Conservation (phyloP, 2,888 invertebrate species). For the Camponotus fellah region DNA sequence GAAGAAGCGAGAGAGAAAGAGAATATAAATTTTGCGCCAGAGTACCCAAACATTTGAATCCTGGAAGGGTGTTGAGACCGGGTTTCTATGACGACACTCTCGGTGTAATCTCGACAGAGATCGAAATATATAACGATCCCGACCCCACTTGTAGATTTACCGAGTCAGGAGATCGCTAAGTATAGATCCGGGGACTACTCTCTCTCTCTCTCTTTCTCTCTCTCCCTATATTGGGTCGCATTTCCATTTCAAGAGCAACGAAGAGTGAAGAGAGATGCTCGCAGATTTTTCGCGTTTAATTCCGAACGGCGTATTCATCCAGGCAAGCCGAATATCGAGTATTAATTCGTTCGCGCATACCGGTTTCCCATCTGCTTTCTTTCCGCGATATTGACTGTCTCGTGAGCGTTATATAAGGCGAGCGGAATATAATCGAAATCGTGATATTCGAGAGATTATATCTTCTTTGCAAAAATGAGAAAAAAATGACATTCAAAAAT, state of each 20-base stretch:
- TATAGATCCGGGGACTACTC: slow-evolving; percentile 39
- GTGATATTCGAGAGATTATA: neutral
- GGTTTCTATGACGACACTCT: slow-evolving; percentile 20
- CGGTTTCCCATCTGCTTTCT: slow-evolving; percentile 36
- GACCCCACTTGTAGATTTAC: slow-evolving; percentile 52
- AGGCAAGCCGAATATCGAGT: slow-evolving; percentile 30
- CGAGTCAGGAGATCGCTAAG: slow-evolving; percentile 50
- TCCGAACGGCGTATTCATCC: slow-evolving; percentile 38
- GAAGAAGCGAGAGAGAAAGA: neutral
- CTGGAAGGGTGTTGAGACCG: neutral
- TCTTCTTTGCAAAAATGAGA: neutral
- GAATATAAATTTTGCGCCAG: neutral
- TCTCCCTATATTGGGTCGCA: slow-evolving; percentile 44
- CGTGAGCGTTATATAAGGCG: neutral
- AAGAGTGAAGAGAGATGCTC: neutral
- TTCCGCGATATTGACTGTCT: slow-evolving; percentile 23
- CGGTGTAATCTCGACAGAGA: slow-evolving; percentile 44
- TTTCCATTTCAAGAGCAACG: slow-evolving; percentile 46
- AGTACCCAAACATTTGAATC: slow-evolving; percentile 4
- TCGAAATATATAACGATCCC: slow-evolving; percentile 47
- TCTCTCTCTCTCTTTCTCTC: slow-evolving; percentile 21
- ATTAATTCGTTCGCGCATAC: slow-evolving; percentile 39
- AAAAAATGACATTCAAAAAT: neutral
- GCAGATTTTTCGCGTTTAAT: slow-evolving; percentile 46
- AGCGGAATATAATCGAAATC: neutral